Conservation (phyloP, 2,797 vertebrate genomes). For the Sebastes oblongus region DNA sequence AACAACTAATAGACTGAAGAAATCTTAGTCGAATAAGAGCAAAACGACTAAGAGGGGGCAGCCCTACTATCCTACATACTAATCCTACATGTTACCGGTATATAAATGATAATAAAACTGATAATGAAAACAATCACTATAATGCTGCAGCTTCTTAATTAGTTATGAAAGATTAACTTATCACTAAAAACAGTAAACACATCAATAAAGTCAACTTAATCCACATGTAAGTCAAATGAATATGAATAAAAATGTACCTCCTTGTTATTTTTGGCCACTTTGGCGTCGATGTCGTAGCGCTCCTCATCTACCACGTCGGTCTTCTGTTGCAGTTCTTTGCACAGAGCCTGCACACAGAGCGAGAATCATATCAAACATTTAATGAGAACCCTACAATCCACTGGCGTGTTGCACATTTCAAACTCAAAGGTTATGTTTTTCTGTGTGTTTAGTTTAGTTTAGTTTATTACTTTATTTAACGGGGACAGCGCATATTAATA, state of each 20-base stretch:
- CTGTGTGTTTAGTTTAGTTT: too few species aligned
- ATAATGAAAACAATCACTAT: not conserved
- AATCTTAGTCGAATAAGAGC: too few species aligned
- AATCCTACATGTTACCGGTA: not conserved
- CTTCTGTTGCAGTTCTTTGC: slow-evolving; percentile 77
- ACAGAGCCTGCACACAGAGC: slow-evolving; percentile 68
- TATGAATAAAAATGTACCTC: slow-evolving; percentile 49
- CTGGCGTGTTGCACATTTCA: not conserved
- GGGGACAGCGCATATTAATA: too few species aligned
- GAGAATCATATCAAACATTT: not conserved
- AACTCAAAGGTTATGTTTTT: not conserved
- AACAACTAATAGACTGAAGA: too few species aligned
- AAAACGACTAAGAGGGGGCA: too few species aligned
- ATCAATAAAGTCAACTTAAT: not conserved
- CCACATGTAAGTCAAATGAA: not conserved
- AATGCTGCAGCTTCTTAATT: not conserved
- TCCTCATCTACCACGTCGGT: slow-evolving; percentile 81
- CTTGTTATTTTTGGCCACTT: slow-evolving; percentile 77
- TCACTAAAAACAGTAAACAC: not conserved
- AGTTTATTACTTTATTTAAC: too few species aligned
- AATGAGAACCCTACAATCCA: not conserved
- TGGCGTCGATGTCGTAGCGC: slow-evolving; percentile 74
- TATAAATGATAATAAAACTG: not conserved
- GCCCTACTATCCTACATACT: too few species aligned
- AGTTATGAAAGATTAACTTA: not conserved